phyloP scores from a whole-genome alignment of 1,140 invertebrate species.

The Drosophila tristis region DNA sequence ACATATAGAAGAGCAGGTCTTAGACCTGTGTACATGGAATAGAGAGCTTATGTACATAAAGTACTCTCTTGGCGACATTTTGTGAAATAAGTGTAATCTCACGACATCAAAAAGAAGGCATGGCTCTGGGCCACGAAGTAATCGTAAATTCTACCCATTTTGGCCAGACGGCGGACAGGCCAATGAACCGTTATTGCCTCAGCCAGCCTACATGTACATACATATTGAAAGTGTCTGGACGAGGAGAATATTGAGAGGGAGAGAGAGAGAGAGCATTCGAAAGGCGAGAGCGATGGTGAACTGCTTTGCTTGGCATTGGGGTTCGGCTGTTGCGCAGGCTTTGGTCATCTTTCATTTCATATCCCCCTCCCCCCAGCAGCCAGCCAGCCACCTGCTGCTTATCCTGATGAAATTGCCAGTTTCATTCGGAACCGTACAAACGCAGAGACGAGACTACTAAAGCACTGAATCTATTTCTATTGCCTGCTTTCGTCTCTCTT shows the following conservation, averaged over 20 bases:
- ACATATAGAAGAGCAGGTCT: too few species aligned
- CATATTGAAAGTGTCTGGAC: too few species aligned
- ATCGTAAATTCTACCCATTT: constrained; percentile 41
- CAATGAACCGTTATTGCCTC: constrained; percentile 53
- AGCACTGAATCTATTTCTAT: constrained; percentile 12
- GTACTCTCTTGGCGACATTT: constrained; percentile 51
- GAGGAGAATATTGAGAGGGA: too few species aligned
- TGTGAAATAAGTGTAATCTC: constrained; percentile 25
- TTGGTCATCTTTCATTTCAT: too few species aligned
- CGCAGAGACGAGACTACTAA: too few species aligned
- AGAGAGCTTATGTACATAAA: constrained; percentile 4
- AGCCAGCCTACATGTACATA: background rate
- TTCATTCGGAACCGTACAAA: background rate
- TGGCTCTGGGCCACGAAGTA: constrained; percentile 35
- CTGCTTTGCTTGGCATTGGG: too few species aligned
- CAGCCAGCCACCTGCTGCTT: constrained; percentile 1
- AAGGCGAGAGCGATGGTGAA: too few species aligned
- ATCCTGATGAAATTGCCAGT: background rate
- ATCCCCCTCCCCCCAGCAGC: background rate
- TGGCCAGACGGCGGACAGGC: constrained; percentile 42
- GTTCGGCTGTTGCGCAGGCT: too few species aligned
- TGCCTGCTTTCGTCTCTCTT: constrained; percentile 6
- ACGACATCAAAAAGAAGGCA: constrained; percentile 6
- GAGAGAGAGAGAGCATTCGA: too few species aligned
- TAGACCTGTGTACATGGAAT: too few species aligned